These are phyloP conservation scores for Erethizon dorsatum DNA, from an alignment of 2,797 vertebrate species.

Conservation along the genomic window DNA sequence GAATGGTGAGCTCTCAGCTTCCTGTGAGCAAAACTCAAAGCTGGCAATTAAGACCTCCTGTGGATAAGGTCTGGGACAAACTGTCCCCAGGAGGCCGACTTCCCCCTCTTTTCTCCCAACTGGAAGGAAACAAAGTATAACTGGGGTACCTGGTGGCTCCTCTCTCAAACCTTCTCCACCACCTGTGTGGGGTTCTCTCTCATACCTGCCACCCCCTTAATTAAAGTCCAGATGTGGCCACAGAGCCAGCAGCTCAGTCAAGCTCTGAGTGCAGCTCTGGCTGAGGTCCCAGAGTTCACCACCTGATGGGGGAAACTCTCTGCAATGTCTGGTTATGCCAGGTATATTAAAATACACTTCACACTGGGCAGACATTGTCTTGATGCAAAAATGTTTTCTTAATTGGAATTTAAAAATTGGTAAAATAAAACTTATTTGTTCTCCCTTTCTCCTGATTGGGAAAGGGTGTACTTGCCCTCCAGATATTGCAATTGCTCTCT, in stretches of 20 bases:
- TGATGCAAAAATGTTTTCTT: not conserved
- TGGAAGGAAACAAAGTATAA: not conserved
- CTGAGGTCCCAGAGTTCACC: not conserved
- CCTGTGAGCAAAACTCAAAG: constrained; percentile 4
- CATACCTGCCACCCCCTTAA: not conserved
- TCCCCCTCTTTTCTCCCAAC: not conserved
- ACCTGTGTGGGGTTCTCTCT: not conserved
- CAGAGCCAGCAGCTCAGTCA: not conserved
- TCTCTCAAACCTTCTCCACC: not conserved
- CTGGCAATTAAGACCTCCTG: not conserved
- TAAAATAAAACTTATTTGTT: not conserved
- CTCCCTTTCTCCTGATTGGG: not conserved
- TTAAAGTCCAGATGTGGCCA: not conserved
- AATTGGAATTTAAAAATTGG: not conserved
- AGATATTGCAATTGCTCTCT: not conserved
- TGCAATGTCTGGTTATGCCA: no score
- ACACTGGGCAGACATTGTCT: not conserved
- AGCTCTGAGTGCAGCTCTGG: accelerated
- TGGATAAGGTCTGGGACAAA: not conserved
- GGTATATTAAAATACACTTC: not conserved
- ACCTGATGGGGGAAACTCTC: accelerated
- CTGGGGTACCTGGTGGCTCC: accelerated
- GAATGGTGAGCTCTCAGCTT: not conserved
- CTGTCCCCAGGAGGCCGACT: accelerated
- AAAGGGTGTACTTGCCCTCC: not conserved